phyloP scores from a whole-genome alignment of 2,888 invertebrate genomes.

The Ochropacha duplaris region DNA sequence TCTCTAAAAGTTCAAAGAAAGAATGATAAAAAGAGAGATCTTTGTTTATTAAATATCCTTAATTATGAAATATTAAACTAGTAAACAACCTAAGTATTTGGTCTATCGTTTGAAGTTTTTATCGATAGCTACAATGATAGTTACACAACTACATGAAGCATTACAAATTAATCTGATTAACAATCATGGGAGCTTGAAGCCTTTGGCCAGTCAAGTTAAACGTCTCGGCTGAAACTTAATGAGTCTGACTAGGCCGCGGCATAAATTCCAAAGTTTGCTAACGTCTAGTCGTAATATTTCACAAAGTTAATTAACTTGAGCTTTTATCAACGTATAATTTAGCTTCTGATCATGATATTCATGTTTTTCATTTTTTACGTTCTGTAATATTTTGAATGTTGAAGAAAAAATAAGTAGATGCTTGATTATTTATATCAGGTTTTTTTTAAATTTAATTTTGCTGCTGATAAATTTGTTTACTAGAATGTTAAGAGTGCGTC shows the following conservation, averaged over 20 bases:
- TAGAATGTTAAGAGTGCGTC: no score
- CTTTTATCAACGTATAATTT: slow-evolving; percentile 20
- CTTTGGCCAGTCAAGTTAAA: neutral
- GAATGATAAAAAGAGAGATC: no score
- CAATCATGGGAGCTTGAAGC: neutral
- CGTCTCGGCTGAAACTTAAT: neutral
- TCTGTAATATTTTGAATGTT: neutral
- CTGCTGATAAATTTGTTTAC: no score
- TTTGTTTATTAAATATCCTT: no score
- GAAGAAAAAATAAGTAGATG: no score
- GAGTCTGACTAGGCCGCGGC: neutral
- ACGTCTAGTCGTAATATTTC: slow-evolving; percentile 2
- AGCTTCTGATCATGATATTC: slow-evolving; percentile 18
- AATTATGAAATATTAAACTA: no score
- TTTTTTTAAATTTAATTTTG: no score
- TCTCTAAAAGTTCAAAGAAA: no score
- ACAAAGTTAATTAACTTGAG: neutral
- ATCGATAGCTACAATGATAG: no score
- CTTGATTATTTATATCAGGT: no score
- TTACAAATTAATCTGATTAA: neutral
- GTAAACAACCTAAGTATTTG: no score
- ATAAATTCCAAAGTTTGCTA: slow-evolving; percentile 1
- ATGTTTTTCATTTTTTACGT: neutral
- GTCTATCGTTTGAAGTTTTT: no score
- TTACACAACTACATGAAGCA: neutral